These are phyloP conservation scores for Origma solitaria DNA, from an alignment of 2,113 vertebrate species.

Conservation along the genomic window DNA sequence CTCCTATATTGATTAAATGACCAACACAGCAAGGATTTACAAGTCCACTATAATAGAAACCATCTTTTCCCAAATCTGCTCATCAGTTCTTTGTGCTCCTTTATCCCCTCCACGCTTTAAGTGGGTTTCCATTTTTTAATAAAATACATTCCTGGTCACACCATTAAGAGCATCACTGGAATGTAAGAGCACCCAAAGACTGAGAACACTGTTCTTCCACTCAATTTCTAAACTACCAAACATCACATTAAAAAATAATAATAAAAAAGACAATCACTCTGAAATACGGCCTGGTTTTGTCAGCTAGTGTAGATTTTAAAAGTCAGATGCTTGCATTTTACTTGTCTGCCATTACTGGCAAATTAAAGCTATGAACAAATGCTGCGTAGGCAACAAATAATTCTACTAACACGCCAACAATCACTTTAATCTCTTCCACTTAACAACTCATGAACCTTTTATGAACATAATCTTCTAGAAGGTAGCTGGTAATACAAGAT, in stretches of 20 bases:
- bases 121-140: neutral
- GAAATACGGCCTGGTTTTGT: neutral
- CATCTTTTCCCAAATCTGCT: neutral
- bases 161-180: neutral
- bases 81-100: neutral
- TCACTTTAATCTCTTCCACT: conserved; percentile 55
- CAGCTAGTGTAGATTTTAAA: neutral
- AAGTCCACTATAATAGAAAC: neutral
- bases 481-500: conserved; percentile 52
- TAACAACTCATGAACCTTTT: conserved; percentile 57
- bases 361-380: conserved; percentile 40
- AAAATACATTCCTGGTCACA: neutral
- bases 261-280: neutral
- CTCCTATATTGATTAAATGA: conserved; percentile 27
- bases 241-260: neutral
- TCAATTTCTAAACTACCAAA: neutral
- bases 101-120: neutral
- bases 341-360: conserved; percentile 29
- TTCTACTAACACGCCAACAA: conserved; percentile 17
- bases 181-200: neutral
- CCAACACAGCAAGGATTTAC: neutral
- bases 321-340: conserved; percentile 1
- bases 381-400: conserved; percentile 39
- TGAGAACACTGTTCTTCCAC: neutral
- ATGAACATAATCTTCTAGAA: conserved; percentile 52